Evolutionary conservation across 2,113 vertebrate genomes (phyloP), one percentile per base, ranked within the genome.

Genomic region (Megalops atlanticus): DNA sequence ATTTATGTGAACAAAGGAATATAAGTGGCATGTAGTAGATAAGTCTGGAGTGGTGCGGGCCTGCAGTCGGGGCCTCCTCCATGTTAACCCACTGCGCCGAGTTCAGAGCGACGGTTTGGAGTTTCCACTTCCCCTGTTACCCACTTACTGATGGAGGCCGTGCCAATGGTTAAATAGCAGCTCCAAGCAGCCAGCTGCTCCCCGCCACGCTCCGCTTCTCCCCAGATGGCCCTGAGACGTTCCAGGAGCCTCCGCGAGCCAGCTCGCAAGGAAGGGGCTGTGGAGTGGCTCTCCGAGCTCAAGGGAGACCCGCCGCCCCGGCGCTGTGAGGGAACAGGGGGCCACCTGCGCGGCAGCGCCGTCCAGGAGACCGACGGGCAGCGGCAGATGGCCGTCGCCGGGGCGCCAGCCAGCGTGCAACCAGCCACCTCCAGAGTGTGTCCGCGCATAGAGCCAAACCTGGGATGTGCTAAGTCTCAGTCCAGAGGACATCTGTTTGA

Each of bases 101-200:
- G 68, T 45, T 39, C 24, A 33, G 74, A 77, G 54, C 35, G 47
- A 49, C 1, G 18, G 52, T 33, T 3, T 33, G 4, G 72, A 31
- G 73, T 24, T 43, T 24, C 8, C 11, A 14, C 54, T 18, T 35
- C 47, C 27, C 69, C 68, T 21, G 27, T 38, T 38, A 40, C 86
- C 87, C 91, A 89, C 88, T 87, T 90, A 91, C 90, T 90, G 91
- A 88, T 81, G 87, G 86, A 81, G 88, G 52, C 83, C 83, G 84
- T 93, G 93, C 92, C 93, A 94, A 90, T 82, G 87, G 88, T 91
- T 94, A 93, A 94, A 94, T 91, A 92, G 90, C 90, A 91, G 89
- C 91, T 93, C 91, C 89, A 89, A 87, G 86, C 87, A 85, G 89
- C 92, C 93, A 94, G 93, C 93, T 94, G 93, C 91, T 94, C 91